Base-by-base conservation (phyloP, 1,140 invertebrate species). In the Heliconius himera region DNA sequence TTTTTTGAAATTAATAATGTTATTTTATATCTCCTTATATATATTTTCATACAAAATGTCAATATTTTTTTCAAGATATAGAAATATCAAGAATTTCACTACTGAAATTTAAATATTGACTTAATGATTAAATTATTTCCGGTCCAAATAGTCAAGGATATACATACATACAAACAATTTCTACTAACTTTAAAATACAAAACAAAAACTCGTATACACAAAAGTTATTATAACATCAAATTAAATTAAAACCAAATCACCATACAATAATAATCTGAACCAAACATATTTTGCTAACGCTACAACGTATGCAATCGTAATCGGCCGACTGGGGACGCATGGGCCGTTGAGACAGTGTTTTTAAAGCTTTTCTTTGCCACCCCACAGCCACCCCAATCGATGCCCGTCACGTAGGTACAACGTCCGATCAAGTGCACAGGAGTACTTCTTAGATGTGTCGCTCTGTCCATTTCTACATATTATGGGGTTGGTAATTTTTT, bases 291-390 rank as follows among this genome's bases (percentile, higher is more conserved):
- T 56, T 91, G 87, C 84, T 29, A 56, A 88, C 88, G 77, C 73
- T 91, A 84, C 83, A 60, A 46, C 87, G 84, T 88, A 90, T 90
- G 88, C 88, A 91, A 79, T 81, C 84, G 89, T 91, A 92, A 93
- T 91, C 89, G 91, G 88, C 85, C 90, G 88, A 84, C 89, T 84
- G 89, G 91, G 91, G 91, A 91, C 91, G 91, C 90, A 92, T 91
- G 88, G 89, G 81, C 89, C 87, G 90, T 91, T 83, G 91, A 91
- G 91, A 91, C 90, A 90, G 91, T 90, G 89, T 91, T 91, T 91
- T 91, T 91, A 91, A 90, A 90, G 87, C 90, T 88, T 90, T 66
- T 90, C 89, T 90, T 90, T 82, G 79, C 71, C 84, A 84, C 83
- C 79, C 73, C 73, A 36, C 71, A 72, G 16, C 83, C 76, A 70